A percentile compares a stretch with the other conserved stretches of the same genome.
Conservation (phyloP, 2,113 vertebrate genomes). For the Rhea pennata region DNA sequence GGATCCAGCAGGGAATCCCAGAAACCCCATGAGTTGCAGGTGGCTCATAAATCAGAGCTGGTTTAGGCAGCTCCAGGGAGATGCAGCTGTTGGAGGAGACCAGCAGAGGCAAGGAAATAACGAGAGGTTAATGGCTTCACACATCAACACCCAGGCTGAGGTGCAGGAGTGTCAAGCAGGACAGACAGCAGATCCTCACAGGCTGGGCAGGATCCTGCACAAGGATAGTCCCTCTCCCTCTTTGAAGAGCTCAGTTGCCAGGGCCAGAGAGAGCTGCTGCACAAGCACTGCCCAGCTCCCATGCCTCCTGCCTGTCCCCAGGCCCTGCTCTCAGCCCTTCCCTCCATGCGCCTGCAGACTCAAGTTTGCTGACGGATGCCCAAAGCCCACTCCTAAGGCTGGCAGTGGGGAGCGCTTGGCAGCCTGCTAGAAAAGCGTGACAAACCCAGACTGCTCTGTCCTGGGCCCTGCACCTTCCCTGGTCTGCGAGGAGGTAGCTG, state of each 20-base stretch:
- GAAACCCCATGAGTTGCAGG: neutral
- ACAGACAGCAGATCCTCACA: neutral
- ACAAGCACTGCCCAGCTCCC: too few species aligned
- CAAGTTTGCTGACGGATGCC: accelerated
- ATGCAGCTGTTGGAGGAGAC: neutral
- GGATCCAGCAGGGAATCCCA: neutral
- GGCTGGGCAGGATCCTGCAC: neutral
- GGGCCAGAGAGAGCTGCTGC: neutral
- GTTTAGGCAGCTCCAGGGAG: neutral
- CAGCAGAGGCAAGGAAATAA: neutral
- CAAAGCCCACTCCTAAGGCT: neutral
- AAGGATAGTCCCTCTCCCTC: neutral
- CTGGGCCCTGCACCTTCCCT: accelerated
- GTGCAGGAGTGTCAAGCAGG: neutral
- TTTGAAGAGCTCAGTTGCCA: neutral
- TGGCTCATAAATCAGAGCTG: neutral
- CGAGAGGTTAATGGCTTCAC: neutral
- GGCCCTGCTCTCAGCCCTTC: neutral
- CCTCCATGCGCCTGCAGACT: neutral
- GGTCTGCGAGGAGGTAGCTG: neutral
- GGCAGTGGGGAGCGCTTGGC: neutral
- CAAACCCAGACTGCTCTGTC: neutral
- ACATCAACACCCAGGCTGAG: neutral
- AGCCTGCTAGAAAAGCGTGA: neutral
- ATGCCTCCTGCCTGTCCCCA: neutral